Conservation (phyloP, 2,113 vertebrate species). For the Tursiops truncatus region DNA sequence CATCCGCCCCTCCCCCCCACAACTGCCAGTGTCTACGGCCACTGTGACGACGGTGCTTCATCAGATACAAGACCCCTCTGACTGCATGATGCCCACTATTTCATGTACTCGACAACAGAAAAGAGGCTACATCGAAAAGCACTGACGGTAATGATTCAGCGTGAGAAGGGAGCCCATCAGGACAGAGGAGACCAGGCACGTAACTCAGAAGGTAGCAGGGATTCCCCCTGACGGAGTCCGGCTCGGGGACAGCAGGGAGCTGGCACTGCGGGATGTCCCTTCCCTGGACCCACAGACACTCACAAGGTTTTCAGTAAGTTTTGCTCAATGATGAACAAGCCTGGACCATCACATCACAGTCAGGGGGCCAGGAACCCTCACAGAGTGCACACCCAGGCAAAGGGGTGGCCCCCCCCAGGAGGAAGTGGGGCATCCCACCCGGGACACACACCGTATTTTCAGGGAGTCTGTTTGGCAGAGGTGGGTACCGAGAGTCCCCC, state of each 20-base stretch:
- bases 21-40: rapidly evolving
- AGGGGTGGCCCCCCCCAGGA: rapidly evolving
- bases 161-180: neutral
- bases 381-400: too few species aligned
- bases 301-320: neutral
- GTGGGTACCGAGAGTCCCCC: too few species aligned
- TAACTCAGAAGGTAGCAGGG: neutral
- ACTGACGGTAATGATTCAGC: rapidly evolving
- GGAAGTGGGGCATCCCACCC: rapidly evolving
- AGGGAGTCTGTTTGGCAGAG: neutral
- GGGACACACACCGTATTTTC: rapidly evolving
- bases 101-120: too few species aligned
- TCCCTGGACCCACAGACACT: neutral
- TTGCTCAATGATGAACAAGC: rapidly evolving
- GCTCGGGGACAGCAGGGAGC: rapidly evolving
- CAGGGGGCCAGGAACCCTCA: neutral
- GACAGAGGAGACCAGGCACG: rapidly evolving
- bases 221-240: neutral
- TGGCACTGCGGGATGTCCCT: rapidly evolving
- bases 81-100: rapidly evolving
- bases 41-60: rapidly evolving
- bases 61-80: rapidly evolving
- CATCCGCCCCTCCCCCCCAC: neutral
- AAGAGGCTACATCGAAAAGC: neutral
- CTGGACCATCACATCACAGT: neutral